Evolutionary conservation across 2,888 invertebrate genomes (phyloP), one percentile per base, ranked within the genome.

Genomic region (Pandemis cinnamomeana): DNA sequence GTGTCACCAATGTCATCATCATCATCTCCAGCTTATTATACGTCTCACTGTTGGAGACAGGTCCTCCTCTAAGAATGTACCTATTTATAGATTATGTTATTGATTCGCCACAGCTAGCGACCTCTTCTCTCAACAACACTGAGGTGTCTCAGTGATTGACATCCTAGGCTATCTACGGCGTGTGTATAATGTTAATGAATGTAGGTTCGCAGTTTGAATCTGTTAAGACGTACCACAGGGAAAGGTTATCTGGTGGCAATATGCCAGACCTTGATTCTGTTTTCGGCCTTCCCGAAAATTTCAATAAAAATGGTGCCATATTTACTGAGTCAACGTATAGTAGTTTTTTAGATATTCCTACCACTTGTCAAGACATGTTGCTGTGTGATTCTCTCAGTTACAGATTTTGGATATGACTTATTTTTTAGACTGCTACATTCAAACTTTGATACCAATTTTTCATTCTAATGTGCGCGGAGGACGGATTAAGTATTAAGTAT

Each of bases 401-500:
- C 51, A 53, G 51, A 5, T 53, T n/a, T 53, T 53, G 51, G 11
- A 0, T 53, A 8, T 7, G 7, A 2, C 44, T 44, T 2, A 44
- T 8, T 44, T 44, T 2, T 36, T 36, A 36, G 27, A 36, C 1
- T 0, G 27, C 27, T 2, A 36, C 27, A 36, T 36, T 2, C 27
- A 36, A 51, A 13, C n/a, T 51, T n/a, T 51, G 0, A n/a, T 51
- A 51, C n/a, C 11, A 6, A 51, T 51, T 51, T 6, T 4, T 6
- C 11, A n/a, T 27, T 5, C 7, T 63, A 69, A 64, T 66, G 51
- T 36, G 60, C 53, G 70, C 8, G 58, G 42, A 55, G 63, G 15
- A 58, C 48, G n/a, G 69, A 66, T 53, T 69, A 73, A 73, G 73
- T 70, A 67, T 83, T 90, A 89, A 89, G 88, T 87, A 86, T 87